A percentile compares a stretch with the other conserved stretches of the same genome.
Evolutionary conservation across 1,140 invertebrate genomes (phyloP).

Genomic region (Dysdera silvatica): DNA sequence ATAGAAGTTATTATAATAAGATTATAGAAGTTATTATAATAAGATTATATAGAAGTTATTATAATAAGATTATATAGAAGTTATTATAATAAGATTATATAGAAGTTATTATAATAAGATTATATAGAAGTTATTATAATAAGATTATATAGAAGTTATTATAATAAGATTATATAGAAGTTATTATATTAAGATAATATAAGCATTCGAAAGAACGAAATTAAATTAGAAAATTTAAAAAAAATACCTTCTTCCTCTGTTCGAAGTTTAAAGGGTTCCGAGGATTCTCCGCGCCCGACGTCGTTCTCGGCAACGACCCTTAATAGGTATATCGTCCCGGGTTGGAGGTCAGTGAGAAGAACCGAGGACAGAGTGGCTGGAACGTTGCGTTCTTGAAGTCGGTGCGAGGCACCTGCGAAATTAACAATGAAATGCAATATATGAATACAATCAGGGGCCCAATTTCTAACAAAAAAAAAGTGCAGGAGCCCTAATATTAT

Average conservation of each 20-base stretch:
- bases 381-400: slow-evolving; percentile 32
- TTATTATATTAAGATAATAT: neutral
- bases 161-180: neutral
- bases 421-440: neutral
- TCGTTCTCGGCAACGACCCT: slow-evolving; percentile 90
- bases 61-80: too few relatives aligned
- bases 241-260: slow-evolving; percentile 78
- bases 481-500: too few relatives aligned
- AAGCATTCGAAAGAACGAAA: neutral
- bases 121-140: neutral
- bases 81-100: too few relatives aligned
- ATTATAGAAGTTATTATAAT: too few relatives aligned
- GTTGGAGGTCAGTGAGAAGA: slow-evolving; percentile 52
- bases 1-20: too few relatives aligned
- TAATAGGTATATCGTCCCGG: slow-evolving; percentile 85
- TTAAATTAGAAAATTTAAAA: slow-evolving; percentile 41
- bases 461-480: too few relatives aligned
- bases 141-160: neutral
- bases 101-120: too few relatives aligned
- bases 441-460: slow-evolving; percentile 44
- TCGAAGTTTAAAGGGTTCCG: slow-evolving; percentile 82
- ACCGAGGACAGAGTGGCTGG: slow-evolving; percentile 26
- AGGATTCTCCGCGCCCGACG: slow-evolving; percentile 82
- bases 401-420: slow-evolving; percentile 38
- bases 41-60: too few relatives aligned